These are phyloP conservation scores for Catostomus latipinnis DNA, from an alignment of 2,797 vertebrate genomes.

Conservation along the genomic window DNA sequence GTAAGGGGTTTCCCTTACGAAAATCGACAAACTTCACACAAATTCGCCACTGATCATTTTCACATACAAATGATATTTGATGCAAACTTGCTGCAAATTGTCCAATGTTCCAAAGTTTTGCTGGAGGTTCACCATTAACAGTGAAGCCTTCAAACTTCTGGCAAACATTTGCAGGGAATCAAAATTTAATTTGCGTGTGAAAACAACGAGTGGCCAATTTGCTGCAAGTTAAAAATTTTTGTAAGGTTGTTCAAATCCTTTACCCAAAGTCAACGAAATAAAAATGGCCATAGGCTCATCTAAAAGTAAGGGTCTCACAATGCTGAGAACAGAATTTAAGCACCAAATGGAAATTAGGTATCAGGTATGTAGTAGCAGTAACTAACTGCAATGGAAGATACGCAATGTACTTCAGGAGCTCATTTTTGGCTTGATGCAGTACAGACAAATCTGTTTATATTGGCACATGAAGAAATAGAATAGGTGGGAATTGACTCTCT, in stretches of 20 bases:
- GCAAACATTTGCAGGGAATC: too few species aligned
- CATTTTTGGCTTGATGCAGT: background rate
- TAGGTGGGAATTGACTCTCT: background rate
- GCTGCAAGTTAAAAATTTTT: too few species aligned
- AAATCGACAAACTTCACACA: too few species aligned
- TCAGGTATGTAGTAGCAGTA: constrained; percentile 5
- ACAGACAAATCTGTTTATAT: background rate
- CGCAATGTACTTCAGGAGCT: background rate
- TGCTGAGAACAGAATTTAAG: background rate
- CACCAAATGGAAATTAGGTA: constrained; percentile 13
- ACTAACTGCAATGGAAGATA: constrained; percentile 1
- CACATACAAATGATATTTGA: too few species aligned
- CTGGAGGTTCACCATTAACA: too few species aligned
- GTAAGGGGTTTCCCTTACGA: too few species aligned
- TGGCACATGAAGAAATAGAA: background rate
- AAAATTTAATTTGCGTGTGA: too few species aligned
- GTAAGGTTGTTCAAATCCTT: background rate
- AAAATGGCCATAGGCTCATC: background rate
- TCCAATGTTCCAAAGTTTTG: too few species aligned
- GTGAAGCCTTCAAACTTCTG: too few species aligned
- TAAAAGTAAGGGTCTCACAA: background rate
- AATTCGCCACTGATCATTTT: too few species aligned
- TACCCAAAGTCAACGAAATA: background rate
- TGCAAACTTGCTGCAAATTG: too few species aligned
- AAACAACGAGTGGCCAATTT: too few species aligned